Evolutionary conservation across 2,113 vertebrate genomes (phyloP), one percentile per base, ranked within the genome.

Genomic region (Pomatorhinus ruficollis): DNA sequence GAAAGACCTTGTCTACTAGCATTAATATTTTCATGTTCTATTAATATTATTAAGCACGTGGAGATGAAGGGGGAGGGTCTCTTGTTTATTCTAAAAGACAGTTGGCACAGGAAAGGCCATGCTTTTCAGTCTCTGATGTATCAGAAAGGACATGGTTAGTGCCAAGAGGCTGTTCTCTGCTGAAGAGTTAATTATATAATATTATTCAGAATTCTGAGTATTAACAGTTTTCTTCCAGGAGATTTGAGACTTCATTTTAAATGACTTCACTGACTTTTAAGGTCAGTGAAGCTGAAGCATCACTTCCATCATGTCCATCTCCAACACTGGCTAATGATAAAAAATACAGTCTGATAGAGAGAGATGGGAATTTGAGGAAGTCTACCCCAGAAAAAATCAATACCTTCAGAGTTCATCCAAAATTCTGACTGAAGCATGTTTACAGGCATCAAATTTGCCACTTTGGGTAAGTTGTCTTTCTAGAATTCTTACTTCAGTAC

Each of bases 1-100:
- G 76, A 96, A 96, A 97, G 83, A 93, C 61, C n/a, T 95, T 89
- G 81, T 93, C 95, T 95, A 22, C 88, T 72, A 64, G 66, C 76
- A 65, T 96, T 93, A 90, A 77, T 94, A 63, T 94, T 96, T 87
- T 77, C 65, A 56, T 65, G 86, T 81, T 96, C 79, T 90, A 61
- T 96, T 83, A 75, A 71, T 93, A 89, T 89, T 93, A 81, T 83
- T 83, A 59, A 83, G 20, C 39, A 81, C 40, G 82, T 47, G 35
- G 57, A 87, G 95, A 79, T 87, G 88, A 86, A 94, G 72, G 78
- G 21, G 68, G 82, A 70, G 47, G 59, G 66, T 65, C 78, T 97
- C 3, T 3, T 93, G 52, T 87, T 93, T 61, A 65, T 72, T 69
- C 47, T 89, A 54, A 78, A 60, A 78, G 79, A 60, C 53, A 76